phyloP scores from a whole-genome alignment of 2,797 vertebrate species.

The Hipposideros larvatus region DNA sequence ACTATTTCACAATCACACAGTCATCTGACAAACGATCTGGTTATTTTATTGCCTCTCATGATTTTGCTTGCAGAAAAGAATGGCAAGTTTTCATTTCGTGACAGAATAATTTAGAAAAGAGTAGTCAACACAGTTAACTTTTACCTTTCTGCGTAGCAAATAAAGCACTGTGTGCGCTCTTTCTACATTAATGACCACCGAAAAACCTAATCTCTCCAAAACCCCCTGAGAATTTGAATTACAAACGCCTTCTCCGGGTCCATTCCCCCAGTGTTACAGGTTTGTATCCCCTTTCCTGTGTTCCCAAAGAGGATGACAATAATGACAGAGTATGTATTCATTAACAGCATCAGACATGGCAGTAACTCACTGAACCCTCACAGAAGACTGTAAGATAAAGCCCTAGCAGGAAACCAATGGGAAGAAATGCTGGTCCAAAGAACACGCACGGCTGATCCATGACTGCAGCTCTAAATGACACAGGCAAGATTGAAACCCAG shows the following conservation, averaged over 20 bases:
- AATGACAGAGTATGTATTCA: not conserved
- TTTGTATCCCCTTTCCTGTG: not conserved
- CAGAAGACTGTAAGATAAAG: not conserved
- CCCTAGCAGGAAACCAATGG: not conserved
- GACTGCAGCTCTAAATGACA: not conserved
- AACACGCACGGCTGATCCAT: rapidly evolving
- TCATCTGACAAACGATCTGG: not conserved
- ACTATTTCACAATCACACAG: not conserved
- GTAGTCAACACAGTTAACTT: not conserved
- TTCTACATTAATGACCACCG: not conserved
- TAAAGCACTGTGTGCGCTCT: not conserved
- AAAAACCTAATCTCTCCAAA: not conserved
- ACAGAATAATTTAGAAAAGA: not conserved
- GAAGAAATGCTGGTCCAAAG: not conserved
- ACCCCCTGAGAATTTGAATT: not conserved
- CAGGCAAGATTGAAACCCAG: not conserved
- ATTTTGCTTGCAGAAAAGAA: constrained; percentile 32
- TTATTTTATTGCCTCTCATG: not conserved
- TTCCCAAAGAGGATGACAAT: not conserved
- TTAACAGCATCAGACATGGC: not conserved
- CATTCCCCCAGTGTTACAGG: not conserved
- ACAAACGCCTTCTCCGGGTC: not conserved
- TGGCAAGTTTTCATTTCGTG: not conserved
- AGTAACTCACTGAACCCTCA: not conserved
- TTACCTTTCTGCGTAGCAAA: not conserved